Conservation (phyloP, 2,113 vertebrate genomes). For the Oxyura jamaicensis region DNA sequence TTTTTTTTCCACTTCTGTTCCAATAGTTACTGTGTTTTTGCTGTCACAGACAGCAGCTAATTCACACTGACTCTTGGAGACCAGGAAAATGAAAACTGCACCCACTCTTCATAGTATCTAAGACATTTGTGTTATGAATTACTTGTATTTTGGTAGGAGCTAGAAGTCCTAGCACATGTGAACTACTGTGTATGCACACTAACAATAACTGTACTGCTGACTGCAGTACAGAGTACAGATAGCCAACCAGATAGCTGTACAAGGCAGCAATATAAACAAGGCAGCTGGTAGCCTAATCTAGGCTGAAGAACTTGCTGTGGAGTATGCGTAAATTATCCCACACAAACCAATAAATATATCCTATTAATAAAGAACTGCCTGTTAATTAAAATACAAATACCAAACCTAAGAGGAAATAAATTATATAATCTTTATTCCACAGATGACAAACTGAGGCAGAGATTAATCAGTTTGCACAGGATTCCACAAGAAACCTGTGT, state of each 20-base stretch:
- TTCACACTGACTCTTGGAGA: not conserved
- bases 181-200: not conserved
- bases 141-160: not conserved
- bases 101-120: not conserved
- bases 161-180: not conserved
- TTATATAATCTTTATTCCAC: not conserved
- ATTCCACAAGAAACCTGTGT: not conserved
- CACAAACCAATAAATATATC: not conserved
- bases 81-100: not conserved
- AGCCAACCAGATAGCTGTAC: not conserved
- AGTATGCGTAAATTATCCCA: not conserved
- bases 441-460: not conserved
- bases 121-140: not conserved
- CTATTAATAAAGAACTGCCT: not conserved
- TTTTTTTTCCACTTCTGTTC: constrained; percentile 21
- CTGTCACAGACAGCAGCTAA: not conserved
- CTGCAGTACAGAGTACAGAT: not conserved
- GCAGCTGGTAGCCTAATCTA: not conserved
- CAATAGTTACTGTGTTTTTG: not conserved
- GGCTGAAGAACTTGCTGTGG: not conserved
- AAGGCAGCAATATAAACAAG: not conserved
- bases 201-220: not conserved
- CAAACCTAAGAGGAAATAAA: not conserved
- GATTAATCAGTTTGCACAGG: not conserved
- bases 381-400: not conserved